Percentiles rank a stretch among this genome's conserved stretches.
These are phyloP conservation scores for Porites cylindrica DNA, from an alignment of 92 coral and sea anemone species.

Conservation along the genomic window DNA sequence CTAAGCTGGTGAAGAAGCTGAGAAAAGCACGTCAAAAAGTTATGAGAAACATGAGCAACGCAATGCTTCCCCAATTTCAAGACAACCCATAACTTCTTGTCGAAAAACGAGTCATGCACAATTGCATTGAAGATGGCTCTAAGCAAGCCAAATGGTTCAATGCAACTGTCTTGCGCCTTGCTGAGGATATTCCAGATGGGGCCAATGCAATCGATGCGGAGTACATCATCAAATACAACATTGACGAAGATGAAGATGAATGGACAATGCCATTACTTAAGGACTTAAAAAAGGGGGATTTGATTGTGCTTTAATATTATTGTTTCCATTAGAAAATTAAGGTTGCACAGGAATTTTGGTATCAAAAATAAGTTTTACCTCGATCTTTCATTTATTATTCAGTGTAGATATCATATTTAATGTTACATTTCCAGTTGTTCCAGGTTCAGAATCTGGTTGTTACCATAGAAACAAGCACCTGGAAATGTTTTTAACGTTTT, in stretches of 20 bases:
- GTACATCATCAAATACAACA: constrained; percentile 43
- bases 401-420: background rate
- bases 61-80: constrained; percentile 34
- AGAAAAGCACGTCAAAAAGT: constrained; percentile 32
- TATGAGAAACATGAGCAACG: background rate
- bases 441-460: background rate
- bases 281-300: constrained; percentile 50
- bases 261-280: constrained; percentile 55
- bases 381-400: background rate
- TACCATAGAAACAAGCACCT: background rate
- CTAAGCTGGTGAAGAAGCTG: constrained; percentile 32
- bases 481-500: background rate
- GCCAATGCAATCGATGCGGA: constrained; percentile 27
- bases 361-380: background rate
- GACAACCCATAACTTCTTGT: constrained; percentile 42
- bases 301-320: constrained; percentile 19
- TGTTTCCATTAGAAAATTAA: constrained; percentile 1
- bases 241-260: constrained; percentile 49
- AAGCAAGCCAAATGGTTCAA: constrained; percentile 49
- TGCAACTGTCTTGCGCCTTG: constrained; percentile 50
- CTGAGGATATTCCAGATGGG: constrained; percentile 25
- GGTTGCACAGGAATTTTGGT: background rate
- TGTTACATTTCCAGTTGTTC: constrained; percentile 1
- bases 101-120: constrained; percentile 40
- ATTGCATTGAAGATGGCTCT: constrained; percentile 25